Conservation (phyloP, 2,113 vertebrate genomes). For the Myotis brandtii region DNA sequence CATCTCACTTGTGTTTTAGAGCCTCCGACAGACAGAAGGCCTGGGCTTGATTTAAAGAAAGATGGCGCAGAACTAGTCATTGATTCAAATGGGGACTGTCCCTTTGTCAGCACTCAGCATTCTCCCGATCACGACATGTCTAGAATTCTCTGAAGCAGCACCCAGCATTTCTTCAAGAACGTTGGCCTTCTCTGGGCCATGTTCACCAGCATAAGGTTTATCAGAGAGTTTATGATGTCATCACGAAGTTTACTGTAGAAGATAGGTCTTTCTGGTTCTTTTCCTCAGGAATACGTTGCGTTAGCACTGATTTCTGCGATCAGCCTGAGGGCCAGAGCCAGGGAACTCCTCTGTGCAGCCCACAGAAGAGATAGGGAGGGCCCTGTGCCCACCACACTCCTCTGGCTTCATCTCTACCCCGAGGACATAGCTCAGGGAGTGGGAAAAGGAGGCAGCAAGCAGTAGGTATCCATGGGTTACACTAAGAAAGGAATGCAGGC, state of each 20-base stretch:
- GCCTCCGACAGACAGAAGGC: neutral
- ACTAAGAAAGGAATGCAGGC: neutral
- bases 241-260: neutral
- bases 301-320: neutral
- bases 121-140: neutral
- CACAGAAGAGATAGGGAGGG: neutral
- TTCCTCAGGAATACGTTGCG: neutral
- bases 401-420: neutral
- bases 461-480: neutral
- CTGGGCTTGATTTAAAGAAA: neutral
- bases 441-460: neutral
- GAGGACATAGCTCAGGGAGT: neutral
- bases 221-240: neutral
- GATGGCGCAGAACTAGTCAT: neutral
- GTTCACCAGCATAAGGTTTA: neutral
- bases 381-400: too few relatives aligned
- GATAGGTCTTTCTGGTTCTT: neutral
- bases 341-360: neutral
- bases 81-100: neutral
- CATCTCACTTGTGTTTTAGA: neutral
- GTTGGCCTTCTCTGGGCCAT: neutral
- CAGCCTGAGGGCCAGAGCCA: neutral
- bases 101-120: neutral
- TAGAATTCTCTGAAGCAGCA: neutral
- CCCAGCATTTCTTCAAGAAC: neutral